Evolutionary conservation across 2,113 vertebrate species (phyloP).

Genomic region (Hippocampus comes): DNA sequence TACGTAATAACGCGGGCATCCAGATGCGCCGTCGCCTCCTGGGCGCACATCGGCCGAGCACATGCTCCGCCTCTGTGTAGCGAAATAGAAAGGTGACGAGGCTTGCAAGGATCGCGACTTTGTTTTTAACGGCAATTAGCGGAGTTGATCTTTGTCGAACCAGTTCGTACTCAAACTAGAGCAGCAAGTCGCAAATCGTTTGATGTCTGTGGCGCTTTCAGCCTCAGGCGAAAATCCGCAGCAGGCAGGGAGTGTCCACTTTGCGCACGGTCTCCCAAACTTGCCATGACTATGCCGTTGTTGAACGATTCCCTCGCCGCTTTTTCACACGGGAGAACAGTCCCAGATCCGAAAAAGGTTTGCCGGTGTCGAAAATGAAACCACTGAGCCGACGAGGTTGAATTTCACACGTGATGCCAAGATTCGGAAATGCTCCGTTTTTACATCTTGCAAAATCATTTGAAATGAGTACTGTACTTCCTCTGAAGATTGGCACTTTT

Average conservation of each 20-base stretch:
- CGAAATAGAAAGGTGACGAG: neutral
- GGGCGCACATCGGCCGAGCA: neutral
- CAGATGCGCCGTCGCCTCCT: neutral
- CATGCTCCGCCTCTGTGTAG: neutral
- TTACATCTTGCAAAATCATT: too few relatives aligned
- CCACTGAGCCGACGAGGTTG: too few relatives aligned
- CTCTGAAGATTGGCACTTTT: too few relatives aligned
- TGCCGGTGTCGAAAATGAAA: too few relatives aligned
- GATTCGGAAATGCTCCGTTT: too few relatives aligned
- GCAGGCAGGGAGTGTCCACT: neutral
- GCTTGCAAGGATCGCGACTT: neutral
- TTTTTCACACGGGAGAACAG: neutral
- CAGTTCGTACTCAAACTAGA: neutral
- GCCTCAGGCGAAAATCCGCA: neutral
- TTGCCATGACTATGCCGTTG: neutral
- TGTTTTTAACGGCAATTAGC: slow-evolving; percentile 1
- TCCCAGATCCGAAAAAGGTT: too few relatives aligned
- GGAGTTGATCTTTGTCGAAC: neutral
- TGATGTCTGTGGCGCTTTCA: neutral
- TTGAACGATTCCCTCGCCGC: neutral
- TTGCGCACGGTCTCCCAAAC: neutral
- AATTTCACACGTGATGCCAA: too few relatives aligned
- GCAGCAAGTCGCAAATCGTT: neutral
- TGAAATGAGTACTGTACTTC: too few relatives aligned
- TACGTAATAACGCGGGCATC: neutral